These are phyloP conservation scores for Drosophila willistoni DNA, from an alignment of 1,140 invertebrate genomes.

Conservation along the genomic window DNA sequence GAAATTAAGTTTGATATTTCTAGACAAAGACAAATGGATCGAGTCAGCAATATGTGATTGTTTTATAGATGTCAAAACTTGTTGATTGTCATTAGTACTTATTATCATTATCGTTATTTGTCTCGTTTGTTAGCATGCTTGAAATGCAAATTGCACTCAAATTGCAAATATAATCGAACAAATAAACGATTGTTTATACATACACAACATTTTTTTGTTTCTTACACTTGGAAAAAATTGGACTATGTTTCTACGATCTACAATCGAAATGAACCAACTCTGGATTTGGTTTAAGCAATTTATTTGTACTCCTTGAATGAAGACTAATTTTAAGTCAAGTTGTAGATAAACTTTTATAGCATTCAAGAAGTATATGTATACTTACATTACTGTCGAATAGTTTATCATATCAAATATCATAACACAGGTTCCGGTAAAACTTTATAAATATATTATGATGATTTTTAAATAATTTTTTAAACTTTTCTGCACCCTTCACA, in stretches of 20 bases:
- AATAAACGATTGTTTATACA: slow-evolving; percentile 20
- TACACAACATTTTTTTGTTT: background rate
- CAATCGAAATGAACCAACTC: no score
- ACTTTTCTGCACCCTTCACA: no score
- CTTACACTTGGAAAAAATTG: slow-evolving; percentile 14
- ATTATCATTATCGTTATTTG: slow-evolving; percentile 22
- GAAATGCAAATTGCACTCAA: slow-evolving; percentile 41
- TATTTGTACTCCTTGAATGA: no score
- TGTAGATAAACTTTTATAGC: no score
- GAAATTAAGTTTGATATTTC: background rate
- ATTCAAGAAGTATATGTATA: no score
- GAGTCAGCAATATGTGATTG: background rate
- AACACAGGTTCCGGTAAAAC: no score
- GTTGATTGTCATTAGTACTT: slow-evolving; percentile 12
- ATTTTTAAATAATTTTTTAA: no score
- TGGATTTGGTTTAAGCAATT: no score
- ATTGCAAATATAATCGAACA: background rate
- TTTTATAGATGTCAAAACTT: slow-evolving; percentile 14
- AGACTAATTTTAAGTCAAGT: no score
- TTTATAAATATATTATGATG: no score
- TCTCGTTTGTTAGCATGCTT: slow-evolving; percentile 6
- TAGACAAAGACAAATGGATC: background rate
- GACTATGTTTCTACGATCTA: background rate
- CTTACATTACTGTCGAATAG: no score
- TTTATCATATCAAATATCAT: no score